A percentile compares a stretch with the other conserved stretches of the same genome.
Conservation (phyloP, 2,797 vertebrate genomes). For the Bradypus variegatus region DNA sequence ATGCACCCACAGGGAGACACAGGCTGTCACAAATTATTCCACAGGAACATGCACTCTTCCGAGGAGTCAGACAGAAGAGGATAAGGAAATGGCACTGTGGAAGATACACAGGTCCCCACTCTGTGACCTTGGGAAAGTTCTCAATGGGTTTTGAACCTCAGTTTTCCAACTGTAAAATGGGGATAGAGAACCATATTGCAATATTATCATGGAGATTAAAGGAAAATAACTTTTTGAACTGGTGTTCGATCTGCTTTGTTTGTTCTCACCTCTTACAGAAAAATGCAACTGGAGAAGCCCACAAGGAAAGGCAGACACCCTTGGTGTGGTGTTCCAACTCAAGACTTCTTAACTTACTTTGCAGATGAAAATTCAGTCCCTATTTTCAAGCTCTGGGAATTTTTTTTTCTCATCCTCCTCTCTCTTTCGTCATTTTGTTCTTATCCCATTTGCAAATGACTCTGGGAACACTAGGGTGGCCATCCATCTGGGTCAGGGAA, state of each 20-base stretch:
- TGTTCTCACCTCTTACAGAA: neutral
- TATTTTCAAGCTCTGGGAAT: neutral
- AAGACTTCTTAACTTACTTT: neutral
- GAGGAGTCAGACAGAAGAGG: neutral
- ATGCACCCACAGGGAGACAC: neutral
- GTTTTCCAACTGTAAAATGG: neutral
- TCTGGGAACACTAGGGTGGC: neutral
- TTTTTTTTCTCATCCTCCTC: neutral
- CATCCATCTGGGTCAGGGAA: neutral
- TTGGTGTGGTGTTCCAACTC: neutral
- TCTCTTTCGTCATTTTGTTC: neutral
- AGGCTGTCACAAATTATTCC: neutral
- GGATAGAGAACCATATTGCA: accelerated
- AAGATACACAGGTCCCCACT: neutral
- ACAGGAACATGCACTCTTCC: neutral
- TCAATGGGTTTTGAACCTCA: neutral
- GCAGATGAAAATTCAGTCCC: neutral
- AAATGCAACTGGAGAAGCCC: neutral
- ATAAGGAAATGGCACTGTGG: neutral
- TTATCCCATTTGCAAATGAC: neutral
- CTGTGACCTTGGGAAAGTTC: neutral
- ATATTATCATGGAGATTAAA: accelerated
- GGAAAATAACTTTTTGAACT: accelerated
- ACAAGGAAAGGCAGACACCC: neutral
- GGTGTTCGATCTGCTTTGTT: no score